Percentiles rank a stretch among this genome's conserved stretches.
phyloP scores from a whole-genome alignment of 2,888 invertebrate genomes.

The Cheiracanthium punctorium region DNA sequence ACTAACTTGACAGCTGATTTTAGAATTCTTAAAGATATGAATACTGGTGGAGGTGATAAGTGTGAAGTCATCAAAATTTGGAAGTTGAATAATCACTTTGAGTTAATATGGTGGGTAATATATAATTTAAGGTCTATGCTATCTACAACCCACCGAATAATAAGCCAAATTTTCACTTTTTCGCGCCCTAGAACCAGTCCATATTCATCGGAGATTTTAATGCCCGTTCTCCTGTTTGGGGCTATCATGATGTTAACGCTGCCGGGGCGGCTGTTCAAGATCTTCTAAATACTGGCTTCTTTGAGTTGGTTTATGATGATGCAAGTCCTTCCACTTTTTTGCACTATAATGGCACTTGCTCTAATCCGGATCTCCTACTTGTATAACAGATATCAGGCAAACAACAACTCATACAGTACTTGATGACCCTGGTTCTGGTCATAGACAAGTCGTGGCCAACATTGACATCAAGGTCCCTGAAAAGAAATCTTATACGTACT shows the following conservation, averaged over 20 bases:
- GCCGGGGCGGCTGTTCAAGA: background rate
- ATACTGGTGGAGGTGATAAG: background rate
- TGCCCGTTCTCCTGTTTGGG: too few relatives aligned
- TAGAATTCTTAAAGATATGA: constrained; percentile 17
- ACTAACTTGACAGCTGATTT: constrained; percentile 19
- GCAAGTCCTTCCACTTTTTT: background rate
- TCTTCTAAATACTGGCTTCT: background rate
- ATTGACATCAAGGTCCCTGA: background rate
- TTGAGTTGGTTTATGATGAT: background rate
- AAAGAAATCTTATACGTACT: background rate
- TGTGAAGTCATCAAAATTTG: background rate
- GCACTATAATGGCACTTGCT: background rate
- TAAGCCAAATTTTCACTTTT: background rate
- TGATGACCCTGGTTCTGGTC: background rate
- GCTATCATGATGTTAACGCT: background rate
- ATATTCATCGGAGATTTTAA: background rate
- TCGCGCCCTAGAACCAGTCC: background rate
- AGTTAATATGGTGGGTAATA: background rate
- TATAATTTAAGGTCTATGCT: background rate
- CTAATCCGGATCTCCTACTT: constrained; percentile 2
- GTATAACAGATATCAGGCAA: background rate
- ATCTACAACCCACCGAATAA: background rate
- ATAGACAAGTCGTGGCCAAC: background rate
- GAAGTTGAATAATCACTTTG: too few relatives aligned
- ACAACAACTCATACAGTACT: background rate